Base-by-base conservation (phyloP, 2,113 vertebrate species). In the Salvelinus alpinus region DNA sequence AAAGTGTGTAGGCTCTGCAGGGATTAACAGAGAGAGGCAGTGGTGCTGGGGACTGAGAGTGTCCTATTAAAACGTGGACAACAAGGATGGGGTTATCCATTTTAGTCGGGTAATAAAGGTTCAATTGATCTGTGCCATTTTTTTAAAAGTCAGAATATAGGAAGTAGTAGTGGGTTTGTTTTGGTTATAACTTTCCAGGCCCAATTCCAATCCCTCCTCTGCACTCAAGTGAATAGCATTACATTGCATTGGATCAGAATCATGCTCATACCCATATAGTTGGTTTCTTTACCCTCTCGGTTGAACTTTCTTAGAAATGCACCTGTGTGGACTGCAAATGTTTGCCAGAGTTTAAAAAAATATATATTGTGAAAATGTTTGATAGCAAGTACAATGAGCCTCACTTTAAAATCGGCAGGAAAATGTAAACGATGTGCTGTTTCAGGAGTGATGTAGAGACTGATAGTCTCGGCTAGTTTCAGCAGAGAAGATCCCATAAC, bases 41-140 rank as follows among this genome's bases (percentile, higher is more conserved):
- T 38, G 60, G 80, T 59, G 85, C 72, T 78, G 47, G 74, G 18
- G 81, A 80, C 79, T 84, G 82, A 66, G 83, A 88, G 81, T 71
- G 86, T 79, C 78, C 85, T 85, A 89, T 91, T 90, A 90, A 88
- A 88, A 86, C 66, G 84, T 81, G 78, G 71, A 66, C 27, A 84
- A 76, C 64, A 78, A 75, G 76, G 81, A 85, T 80, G 70, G 81
- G 87, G 82, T 89, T 88, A 89, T 90, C 88, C 88, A 86, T 92
- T 87, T 88, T 84, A 83, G 84, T 85, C 69, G 22, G 64, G 81
- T 85, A 89, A 89, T 91, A 44, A 44, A 44, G 38, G 38, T 44
- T 44, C 9, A 44, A 44, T 44, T 44, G 38, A 44, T 44, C 38
- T 44, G 38, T 44, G 38, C 9, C 38, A 44, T 25, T 25, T 25